Evolutionary conservation across 2,888 invertebrate species (phyloP).

Genomic region (Dorcus hopei): DNA sequence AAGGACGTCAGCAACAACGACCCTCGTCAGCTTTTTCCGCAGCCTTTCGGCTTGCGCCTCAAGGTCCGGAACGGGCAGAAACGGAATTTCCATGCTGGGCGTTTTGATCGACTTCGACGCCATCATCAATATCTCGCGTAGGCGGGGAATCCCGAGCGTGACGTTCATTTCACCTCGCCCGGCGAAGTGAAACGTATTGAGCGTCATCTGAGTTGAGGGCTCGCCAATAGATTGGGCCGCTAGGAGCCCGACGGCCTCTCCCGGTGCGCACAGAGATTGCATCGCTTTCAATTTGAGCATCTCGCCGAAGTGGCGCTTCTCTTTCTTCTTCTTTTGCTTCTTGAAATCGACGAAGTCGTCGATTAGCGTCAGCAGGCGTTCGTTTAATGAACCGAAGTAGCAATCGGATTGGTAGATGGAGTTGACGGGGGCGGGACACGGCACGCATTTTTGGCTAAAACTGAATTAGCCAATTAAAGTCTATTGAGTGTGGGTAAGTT

Average conservation of each 20-base stretch:
- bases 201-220: conserved; percentile 99
- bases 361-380: conserved; percentile 70
- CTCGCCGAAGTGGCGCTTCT: conserved; percentile 55
- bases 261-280: conserved; percentile 78
- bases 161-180: conserved; percentile 99
- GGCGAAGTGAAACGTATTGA: conserved; percentile 99
- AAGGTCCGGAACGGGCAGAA: conserved; percentile 54
- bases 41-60: conserved; percentile 63
- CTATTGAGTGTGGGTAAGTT: too few relatives aligned
- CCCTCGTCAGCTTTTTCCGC: conserved; percentile 69
- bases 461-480: conserved; percentile 16
- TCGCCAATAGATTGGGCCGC: conserved; percentile 99
- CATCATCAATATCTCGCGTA: conserved; percentile 95
- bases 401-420: conserved; percentile 69
- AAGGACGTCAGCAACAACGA: conserved; percentile 76
- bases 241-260: conserved; percentile 93
- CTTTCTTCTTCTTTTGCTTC: conserved; percentile 13
- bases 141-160: conserved; percentile 96
- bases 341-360: conserved; percentile 37
- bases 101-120: conserved; percentile 93
- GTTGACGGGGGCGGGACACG: conserved; percentile 73
- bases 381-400: conserved; percentile 81
- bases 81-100: conserved; percentile 93
- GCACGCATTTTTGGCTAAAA: conserved; percentile 33
- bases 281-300: conserved; percentile 75